Conservation (phyloP, 2,797 vertebrate species). For the Chrysocyon brachyurus region DNA sequence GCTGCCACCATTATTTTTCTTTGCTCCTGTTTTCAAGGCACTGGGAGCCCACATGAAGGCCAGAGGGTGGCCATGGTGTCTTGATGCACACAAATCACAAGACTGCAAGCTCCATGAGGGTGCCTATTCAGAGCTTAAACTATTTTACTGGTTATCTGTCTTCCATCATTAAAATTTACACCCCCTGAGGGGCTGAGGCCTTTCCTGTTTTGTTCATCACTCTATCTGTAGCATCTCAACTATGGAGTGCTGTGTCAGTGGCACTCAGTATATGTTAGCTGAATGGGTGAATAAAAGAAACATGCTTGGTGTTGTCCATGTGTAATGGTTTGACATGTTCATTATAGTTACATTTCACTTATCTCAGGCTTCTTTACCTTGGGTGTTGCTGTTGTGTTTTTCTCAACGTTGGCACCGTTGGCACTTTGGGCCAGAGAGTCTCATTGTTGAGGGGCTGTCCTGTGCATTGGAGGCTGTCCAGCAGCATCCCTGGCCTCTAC, state of each 20-base stretch:
- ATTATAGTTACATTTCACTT: not conserved
- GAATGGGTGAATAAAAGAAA: not conserved
- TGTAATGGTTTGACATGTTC: too few relatives aligned
- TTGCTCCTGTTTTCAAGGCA: not conserved
- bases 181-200: fast-evolving
- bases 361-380: not conserved
- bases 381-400: not conserved
- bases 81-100: fast-evolving
- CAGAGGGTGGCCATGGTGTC: not conserved
- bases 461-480: not conserved
- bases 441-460: not conserved
- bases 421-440: not conserved
- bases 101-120: too few relatives aligned
- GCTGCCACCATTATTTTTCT: fast-evolving
- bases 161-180: not conserved
- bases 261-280: too few relatives aligned
- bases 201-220: not conserved
- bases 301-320: not conserved
- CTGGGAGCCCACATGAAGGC: not conserved
- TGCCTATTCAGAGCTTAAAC: too few relatives aligned
- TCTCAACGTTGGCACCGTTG: not conserved
- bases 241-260: not conserved
- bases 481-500: not conserved
- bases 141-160: not conserved
- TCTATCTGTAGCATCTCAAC: not conserved